Evolutionary conservation across 2,113 vertebrate species (phyloP).

Genomic region (Lynx canadensis): DNA sequence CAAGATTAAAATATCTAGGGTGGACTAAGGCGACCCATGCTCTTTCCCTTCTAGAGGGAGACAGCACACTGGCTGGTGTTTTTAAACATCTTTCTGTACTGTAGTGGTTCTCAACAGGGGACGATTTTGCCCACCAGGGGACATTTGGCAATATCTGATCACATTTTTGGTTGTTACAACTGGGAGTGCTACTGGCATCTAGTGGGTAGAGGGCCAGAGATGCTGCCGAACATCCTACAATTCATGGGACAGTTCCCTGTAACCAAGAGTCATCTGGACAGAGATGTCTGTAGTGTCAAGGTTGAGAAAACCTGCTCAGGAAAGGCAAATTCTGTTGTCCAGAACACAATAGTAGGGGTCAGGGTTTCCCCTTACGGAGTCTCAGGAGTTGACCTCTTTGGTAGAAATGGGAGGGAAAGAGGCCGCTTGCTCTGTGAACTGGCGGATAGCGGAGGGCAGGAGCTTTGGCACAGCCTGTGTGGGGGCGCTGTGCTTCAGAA

Average conservation of each 20-base stretch:
- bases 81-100: not conserved
- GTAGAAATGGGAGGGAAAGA: not conserved
- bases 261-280: not conserved
- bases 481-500: not conserved
- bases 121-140: not conserved
- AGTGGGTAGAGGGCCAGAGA: not conserved
- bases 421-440: rapidly evolving
- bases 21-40: not conserved
- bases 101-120: not conserved
- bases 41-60: not conserved
- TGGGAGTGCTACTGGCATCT: not conserved
- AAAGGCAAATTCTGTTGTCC: not conserved
- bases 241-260: not conserved
- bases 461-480: rapidly evolving
- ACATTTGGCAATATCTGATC: not conserved
- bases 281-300: not conserved
- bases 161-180: not conserved
- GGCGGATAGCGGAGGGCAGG: not conserved
- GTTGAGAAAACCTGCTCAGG: not conserved
- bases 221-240: not conserved
- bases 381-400: not conserved
- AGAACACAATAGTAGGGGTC: not conserved
- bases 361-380: not conserved
- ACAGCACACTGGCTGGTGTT: not conserved
- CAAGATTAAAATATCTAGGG: not conserved